Conservation (phyloP, 1,140 invertebrate species). For the Luehdorfia chinensis region DNA sequence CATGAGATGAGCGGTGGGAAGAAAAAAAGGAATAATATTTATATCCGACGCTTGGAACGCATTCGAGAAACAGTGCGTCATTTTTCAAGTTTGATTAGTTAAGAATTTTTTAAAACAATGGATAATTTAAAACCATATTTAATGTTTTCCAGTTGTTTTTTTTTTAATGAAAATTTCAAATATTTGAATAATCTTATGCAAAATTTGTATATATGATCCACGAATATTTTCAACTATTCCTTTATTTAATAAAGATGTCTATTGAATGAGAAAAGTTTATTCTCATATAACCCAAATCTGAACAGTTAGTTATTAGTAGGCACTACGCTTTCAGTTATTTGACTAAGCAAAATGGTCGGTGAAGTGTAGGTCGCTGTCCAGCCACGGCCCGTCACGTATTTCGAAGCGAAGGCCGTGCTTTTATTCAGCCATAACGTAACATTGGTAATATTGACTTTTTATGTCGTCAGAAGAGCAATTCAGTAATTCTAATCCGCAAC, state of each 20-base stretch:
- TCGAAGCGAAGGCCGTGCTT: constrained; percentile 30
- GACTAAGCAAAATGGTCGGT: constrained; percentile 30
- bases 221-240: no score
- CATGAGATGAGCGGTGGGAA: neutral
- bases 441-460: constrained; percentile 16
- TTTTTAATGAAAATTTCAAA: no score
- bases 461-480: constrained; percentile 20
- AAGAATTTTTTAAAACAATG: constrained; percentile 4
- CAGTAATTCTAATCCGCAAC: neutral
- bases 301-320: no score
- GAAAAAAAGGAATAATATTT: constrained; percentile 6
- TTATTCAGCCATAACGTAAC: constrained; percentile 14
- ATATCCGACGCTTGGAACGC: neutral
- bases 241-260: no score
- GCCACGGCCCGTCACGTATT: constrained; percentile 29
- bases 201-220: no score
- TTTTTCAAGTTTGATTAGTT: constrained; percentile 1
- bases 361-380: constrained; percentile 21
- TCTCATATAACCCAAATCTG: no score
- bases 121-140: constrained; percentile 8
- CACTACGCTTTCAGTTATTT: constrained; percentile 8
- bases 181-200: no score
- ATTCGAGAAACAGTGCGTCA: constrained; percentile 2
- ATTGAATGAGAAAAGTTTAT: no score
- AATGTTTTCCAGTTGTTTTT: no score